A percentile compares a stretch with the other conserved stretches of the same genome.
Conservation (phyloP, 1,140 invertebrate species). For the Pseudomyrmex sp. region DNA sequence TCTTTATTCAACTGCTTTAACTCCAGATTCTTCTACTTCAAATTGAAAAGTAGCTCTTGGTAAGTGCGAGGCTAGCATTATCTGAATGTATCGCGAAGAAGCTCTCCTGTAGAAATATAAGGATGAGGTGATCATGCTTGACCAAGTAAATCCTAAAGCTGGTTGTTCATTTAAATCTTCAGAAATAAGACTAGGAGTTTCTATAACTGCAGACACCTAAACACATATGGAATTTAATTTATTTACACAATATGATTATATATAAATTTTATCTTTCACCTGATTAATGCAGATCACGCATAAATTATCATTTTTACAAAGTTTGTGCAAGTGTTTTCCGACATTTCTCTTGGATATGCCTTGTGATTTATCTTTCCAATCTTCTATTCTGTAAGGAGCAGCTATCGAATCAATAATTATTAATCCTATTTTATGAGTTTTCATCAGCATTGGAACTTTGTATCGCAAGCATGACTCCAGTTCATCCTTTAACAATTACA, state of each 20-base stretch:
- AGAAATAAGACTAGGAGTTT: conserved; percentile 68
- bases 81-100: conserved; percentile 72
- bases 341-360: conserved; percentile 87
- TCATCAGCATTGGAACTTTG: conserved; percentile 85
- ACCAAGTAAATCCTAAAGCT: conserved; percentile 89
- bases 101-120: conserved; percentile 85
- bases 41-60: conserved; percentile 75
- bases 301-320: conserved; percentile 86
- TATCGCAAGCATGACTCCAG: conserved; percentile 86
- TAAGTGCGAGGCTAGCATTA: conserved; percentile 78
- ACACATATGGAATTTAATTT: conserved; percentile 48
- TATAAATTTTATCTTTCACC: conserved; percentile 82
- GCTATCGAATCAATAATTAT: conserved; percentile 92
- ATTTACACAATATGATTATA: background rate
- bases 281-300: conserved; percentile 91
- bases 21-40: conserved; percentile 76
- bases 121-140: conserved; percentile 88
- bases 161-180: conserved; percentile 80
- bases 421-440: conserved; percentile 86
- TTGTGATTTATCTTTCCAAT: conserved; percentile 84
- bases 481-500: conserved; percentile 83
- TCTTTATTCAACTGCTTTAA: conserved; percentile 68
- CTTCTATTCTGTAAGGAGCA: conserved; percentile 89
- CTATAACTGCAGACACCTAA: conserved; percentile 82
- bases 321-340: conserved; percentile 86